Evolutionary conservation across 2,888 invertebrate genomes (phyloP).

Genomic region (Rambutsinella grinnellia): DNA sequence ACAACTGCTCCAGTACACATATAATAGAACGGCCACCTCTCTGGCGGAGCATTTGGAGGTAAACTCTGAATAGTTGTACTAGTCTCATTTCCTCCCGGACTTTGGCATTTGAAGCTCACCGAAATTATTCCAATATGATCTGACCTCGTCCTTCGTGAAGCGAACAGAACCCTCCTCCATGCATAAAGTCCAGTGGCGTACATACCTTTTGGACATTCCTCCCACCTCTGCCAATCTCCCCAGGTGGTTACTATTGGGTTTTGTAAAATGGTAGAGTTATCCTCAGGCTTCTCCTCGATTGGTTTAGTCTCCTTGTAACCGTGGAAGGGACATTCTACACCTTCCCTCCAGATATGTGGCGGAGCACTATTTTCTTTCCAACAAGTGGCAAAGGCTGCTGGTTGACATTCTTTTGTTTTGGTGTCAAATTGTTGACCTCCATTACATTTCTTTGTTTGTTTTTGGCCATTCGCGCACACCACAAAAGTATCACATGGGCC

Average conservation of each 20-base stretch:
- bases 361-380: conserved; percentile 22
- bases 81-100: neutral
- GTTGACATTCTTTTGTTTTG: conserved; percentile 23
- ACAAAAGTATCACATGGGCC: conserved; percentile 26
- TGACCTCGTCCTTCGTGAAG: neutral
- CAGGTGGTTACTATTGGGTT: conserved; percentile 30
- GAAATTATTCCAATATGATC: conserved; percentile 39
- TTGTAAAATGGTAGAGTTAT: neutral
- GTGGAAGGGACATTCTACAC: conserved; percentile 23
- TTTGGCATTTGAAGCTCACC: conserved; percentile 3
- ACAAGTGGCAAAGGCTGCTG: conserved; percentile 8
- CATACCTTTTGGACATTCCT: conserved; percentile 21
- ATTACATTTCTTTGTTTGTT: conserved; percentile 30
- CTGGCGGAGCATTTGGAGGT: conserved; percentile 15
- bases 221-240: conserved; percentile 26
- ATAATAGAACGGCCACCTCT: conserved; percentile 26
- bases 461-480: conserved; percentile 5
- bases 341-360: neutral
- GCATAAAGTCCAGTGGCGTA: conserved; percentile 36
- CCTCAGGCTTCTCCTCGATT: neutral
- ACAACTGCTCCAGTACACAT: conserved; percentile 23
- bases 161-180: conserved; percentile 40
- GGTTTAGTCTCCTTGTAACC: neutral
- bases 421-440: conserved; percentile 43
- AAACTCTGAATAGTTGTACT: conserved; percentile 3